phyloP scores from a whole-genome alignment of 2,797 vertebrate species.

The Calcarius lapponicus region DNA sequence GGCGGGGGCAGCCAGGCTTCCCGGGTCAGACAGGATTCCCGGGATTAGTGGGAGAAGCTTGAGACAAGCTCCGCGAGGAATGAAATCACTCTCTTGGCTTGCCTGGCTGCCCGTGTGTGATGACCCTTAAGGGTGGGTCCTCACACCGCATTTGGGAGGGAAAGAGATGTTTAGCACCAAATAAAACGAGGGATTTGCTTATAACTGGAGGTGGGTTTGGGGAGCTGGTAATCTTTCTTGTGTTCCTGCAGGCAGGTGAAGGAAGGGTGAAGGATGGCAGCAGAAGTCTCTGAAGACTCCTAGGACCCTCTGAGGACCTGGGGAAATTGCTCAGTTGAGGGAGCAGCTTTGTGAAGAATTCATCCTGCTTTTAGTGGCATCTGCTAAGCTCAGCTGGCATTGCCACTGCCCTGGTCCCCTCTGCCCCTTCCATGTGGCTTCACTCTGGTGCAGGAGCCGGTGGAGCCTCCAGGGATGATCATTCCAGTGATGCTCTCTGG shows the following conservation, averaged over 20 bases:
- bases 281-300: not conserved
- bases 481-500: not conserved
- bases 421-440: not conserved
- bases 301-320: not conserved
- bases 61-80: not conserved
- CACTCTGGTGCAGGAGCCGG: accelerated
- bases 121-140: not conserved
- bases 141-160: not conserved
- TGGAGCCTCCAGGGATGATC: not conserved
- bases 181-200: not conserved
- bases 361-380: not conserved
- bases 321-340: not conserved
- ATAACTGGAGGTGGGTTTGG: accelerated
- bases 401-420: not conserved
- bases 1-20: not conserved
- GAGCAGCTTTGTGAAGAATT: not conserved
- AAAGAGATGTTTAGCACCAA: not conserved
- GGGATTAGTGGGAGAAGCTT: constrained; percentile 1
- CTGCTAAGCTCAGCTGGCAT: accelerated
- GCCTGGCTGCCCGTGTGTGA: not conserved
- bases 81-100: not conserved
- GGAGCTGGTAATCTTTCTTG: not conserved
- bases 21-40: not conserved
- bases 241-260: not conserved
- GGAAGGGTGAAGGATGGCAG: not conserved